These are phyloP conservation scores for Tapera naevia DNA, from an alignment of 2,797 vertebrate species.

Conservation along the genomic window DNA sequence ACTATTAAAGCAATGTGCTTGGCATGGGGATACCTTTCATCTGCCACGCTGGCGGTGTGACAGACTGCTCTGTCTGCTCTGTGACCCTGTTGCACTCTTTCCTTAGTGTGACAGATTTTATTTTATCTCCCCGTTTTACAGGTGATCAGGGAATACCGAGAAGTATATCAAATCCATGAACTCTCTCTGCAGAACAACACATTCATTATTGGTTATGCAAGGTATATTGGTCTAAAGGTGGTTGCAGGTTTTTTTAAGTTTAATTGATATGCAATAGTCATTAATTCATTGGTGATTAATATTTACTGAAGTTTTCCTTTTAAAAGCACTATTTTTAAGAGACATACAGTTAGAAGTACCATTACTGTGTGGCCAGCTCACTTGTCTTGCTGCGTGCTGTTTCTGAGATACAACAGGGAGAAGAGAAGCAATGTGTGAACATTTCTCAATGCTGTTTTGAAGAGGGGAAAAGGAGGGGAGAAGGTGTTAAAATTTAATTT, in stretches of 20 bases:
- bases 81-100: neutral
- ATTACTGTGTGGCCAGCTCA: neutral
- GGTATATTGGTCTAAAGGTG: neutral
- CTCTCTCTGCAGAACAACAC: neutral
- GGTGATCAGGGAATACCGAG: neutral
- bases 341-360: neutral
- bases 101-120: neutral
- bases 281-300: neutral
- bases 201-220: neutral
- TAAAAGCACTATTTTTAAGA: neutral
- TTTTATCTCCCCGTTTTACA: neutral
- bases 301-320: neutral
- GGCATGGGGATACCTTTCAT: no score
- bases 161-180: neutral
- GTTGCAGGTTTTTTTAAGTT: neutral
- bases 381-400: neutral
- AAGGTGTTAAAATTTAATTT: conserved; percentile 34
- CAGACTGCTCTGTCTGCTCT: neutral
- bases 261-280: neutral
- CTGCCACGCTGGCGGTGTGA: no score
- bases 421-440: neutral
- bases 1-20: no score
- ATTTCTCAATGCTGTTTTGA: neutral
- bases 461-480: neutral
- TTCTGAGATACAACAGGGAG: neutral